Conservation (phyloP, 1,140 invertebrate species). For the Melanaphis sacchari region DNA sequence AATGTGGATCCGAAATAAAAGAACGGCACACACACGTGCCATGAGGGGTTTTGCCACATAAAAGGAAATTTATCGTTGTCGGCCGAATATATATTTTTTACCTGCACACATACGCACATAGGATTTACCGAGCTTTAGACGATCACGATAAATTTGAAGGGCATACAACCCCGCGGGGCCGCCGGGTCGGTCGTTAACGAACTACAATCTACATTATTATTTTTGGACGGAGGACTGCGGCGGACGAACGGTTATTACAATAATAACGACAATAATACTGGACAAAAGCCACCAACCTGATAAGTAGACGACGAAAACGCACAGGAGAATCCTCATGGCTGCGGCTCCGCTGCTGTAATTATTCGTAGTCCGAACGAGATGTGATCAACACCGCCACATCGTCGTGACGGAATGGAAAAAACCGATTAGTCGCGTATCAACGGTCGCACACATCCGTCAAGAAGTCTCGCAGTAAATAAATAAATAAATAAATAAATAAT, state of each 20-base stretch:
- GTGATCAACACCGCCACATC: constrained; percentile 30
- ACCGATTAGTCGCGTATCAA: neutral
- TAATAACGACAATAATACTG: neutral
- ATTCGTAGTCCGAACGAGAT: neutral
- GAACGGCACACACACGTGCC: neutral
- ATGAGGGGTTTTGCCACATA: constrained; percentile 29
- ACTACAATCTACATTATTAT: neutral
- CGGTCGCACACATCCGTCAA: neutral
- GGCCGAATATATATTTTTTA: neutral
- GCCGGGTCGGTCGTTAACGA: neutral
- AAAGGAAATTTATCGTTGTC: constrained; percentile 54
- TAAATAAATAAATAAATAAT: too few species aligned
- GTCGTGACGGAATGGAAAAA: neutral
- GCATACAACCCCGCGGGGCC: neutral
- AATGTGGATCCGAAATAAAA: neutral
- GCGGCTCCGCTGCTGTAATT: neutral
- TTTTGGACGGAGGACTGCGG: neutral
- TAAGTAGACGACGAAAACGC: constrained; percentile 47
- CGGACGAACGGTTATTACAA: neutral
- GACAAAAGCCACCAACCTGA: constrained; percentile 29
- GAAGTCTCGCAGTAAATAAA: neutral
- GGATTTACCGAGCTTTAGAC: constrained; percentile 38
- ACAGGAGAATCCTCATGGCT: constrained; percentile 49
- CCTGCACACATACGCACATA: neutral
- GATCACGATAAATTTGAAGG: constrained; percentile 39